Percentiles rank a stretch among this genome's conserved stretches.
Conservation (phyloP, 2,888 invertebrate species). For the Ametastegia equiseti region DNA sequence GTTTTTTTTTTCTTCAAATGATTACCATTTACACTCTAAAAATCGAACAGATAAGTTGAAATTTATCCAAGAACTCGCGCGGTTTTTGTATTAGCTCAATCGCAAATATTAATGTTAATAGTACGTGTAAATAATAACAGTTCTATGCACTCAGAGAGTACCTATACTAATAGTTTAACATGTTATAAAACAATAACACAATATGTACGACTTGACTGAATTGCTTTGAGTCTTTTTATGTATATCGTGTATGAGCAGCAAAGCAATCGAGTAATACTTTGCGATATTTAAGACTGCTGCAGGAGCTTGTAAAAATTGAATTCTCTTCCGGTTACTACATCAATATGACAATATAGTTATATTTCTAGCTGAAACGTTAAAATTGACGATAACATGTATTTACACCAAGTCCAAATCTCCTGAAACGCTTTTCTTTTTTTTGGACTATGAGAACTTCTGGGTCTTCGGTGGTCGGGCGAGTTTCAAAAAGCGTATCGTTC, state of each 20-base stretch:
- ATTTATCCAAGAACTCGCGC: not conserved
- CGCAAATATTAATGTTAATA: not conserved
- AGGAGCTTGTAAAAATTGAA: conserved; percentile 24
- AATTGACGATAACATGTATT: conserved; percentile 45
- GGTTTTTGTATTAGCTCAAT: not conserved
- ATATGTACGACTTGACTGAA: not conserved
- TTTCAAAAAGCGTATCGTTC: not conserved
- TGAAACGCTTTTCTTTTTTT: conserved; percentile 6
- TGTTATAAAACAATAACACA: not conserved
- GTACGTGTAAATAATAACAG: conserved; percentile 10
- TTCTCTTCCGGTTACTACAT: conserved; percentile 3
- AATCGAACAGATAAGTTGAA: conserved; percentile 26
- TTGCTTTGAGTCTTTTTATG: not conserved
- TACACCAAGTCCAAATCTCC: conserved; percentile 35
- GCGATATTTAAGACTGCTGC: not conserved
- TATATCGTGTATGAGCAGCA: not conserved
- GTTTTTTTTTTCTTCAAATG: conserved; percentile 5
- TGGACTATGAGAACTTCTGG: conserved; percentile 5
- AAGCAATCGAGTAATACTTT: not conserved
- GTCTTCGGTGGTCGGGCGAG: conserved; percentile 9
- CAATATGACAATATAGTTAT: not conserved
- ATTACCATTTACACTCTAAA: conserved; percentile 28
- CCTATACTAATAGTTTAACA: not conserved
- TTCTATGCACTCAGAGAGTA: conserved; percentile 1
- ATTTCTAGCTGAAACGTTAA: conserved; percentile 12